These are phyloP conservation scores for Pelodiscus sinensis DNA, from an alignment of 2,113 vertebrate species.

Conservation along the genomic window DNA sequence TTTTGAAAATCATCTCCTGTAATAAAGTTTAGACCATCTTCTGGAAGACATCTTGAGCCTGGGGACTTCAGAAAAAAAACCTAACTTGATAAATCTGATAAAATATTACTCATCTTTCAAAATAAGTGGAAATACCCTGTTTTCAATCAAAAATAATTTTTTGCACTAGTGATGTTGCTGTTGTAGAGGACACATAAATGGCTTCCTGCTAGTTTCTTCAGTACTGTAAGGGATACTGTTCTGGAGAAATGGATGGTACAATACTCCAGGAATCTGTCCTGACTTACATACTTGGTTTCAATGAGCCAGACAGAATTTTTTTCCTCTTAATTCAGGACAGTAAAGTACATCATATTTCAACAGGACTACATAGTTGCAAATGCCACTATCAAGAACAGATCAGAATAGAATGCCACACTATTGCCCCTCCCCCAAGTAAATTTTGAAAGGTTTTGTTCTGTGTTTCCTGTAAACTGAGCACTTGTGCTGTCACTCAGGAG, in stretches of 20 bases:
- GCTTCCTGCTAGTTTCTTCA: neutral
- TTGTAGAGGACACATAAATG: neutral
- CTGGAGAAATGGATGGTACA: neutral
- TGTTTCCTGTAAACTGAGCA: no score
- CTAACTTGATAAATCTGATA: neutral
- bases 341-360: neutral
- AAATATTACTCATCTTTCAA: neutral
- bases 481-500: no score
- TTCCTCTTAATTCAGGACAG: neutral
- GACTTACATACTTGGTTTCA: no score
- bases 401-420: neutral
- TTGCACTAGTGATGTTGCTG: neutral
- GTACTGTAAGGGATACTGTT: neutral
- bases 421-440: neutral
- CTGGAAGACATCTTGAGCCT: constrained; percentile 10
- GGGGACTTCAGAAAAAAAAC: constrained; percentile 37
- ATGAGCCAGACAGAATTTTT: neutral
- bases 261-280: neutral
- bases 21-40: neutral
- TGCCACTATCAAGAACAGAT: neutral
- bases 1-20: constrained; percentile 28
- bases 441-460: neutral
- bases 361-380: neutral
- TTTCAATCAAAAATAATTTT: neutral
- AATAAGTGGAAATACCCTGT: neutral